phyloP scores from a whole-genome alignment of 2,797 vertebrate species.

The Cynopterus sphinx region DNA sequence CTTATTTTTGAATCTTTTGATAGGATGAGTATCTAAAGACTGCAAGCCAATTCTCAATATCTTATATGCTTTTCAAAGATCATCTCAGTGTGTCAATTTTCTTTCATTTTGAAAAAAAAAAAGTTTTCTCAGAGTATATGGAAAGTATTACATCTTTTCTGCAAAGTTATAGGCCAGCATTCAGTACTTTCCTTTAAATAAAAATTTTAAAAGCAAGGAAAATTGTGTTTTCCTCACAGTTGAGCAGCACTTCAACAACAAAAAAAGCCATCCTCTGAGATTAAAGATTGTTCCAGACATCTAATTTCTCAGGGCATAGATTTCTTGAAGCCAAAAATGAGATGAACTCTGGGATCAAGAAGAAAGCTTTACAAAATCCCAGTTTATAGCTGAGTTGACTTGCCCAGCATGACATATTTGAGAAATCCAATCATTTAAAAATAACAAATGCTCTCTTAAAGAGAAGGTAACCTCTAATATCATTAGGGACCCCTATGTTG shows the following conservation, averaged over 20 bases:
- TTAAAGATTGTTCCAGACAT: conserved; percentile 32
- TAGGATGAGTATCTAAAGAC: not conserved
- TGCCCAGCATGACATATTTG: not conserved
- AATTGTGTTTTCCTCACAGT: conserved; percentile 3
- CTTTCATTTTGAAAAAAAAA: conserved; percentile 12
- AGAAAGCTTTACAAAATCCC: conserved; percentile 25
- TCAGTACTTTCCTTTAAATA: not conserved
- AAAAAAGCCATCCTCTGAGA: not conserved
- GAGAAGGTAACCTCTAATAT: conserved; percentile 41
- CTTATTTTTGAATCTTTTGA: conserved; percentile 37
- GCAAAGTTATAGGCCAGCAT: not conserved
- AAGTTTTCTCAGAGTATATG: not conserved
- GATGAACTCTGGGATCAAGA: not conserved
- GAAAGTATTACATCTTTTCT: conserved; percentile 9
- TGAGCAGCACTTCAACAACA: not conserved
- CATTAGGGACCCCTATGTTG: conserved; percentile 20
- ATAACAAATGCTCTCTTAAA: conserved; percentile 43
- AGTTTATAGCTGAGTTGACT: not conserved
- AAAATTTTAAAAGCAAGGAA: not conserved
- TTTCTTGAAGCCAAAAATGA: conserved; percentile 8
- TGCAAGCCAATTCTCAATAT: not conserved
- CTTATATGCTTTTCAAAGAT: not conserved
- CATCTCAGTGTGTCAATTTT: not conserved
- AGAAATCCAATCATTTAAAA: conserved; percentile 44
- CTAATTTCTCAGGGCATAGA: conserved; percentile 39